Evolutionary conservation across 1,140 invertebrate genomes (phyloP).

Genomic region (Bombus pascuorum): DNA sequence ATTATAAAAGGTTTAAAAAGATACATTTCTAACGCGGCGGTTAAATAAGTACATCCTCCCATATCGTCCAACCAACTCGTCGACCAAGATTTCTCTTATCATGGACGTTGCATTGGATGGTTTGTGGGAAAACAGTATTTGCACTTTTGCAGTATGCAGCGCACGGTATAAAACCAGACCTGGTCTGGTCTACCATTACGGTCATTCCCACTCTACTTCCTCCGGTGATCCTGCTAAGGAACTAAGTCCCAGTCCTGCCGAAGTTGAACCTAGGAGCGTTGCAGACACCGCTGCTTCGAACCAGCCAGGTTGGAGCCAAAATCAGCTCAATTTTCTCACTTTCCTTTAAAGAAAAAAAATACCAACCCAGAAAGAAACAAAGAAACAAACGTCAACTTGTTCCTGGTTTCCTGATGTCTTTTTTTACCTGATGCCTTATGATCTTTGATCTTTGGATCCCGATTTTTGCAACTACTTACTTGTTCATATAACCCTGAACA

Average conservation of each 20-base stretch:
- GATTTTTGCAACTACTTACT: conserved; percentile 51
- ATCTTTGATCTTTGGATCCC: conserved; percentile 48
- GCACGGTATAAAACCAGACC: conserved; percentile 98
- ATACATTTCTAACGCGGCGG: conserved; percentile 16
- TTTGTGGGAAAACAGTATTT: conserved; percentile 83
- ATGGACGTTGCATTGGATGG: conserved; percentile 81
- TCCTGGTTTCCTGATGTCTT: conserved; percentile 24
- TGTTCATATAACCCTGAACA: conserved; percentile 8
- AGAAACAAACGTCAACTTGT: conserved; percentile 24
- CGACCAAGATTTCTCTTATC: conserved; percentile 72
- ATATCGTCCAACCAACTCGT: conserved; percentile 50
- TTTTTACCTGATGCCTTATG: conserved; percentile 18
- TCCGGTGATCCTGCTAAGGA: conserved; percentile 83
- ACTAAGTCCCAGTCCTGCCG: conserved; percentile 83
- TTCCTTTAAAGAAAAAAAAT: conserved; percentile 55
- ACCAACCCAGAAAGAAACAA: not conserved
- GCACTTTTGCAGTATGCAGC: conserved; percentile 93
- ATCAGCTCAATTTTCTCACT: conserved; percentile 81
- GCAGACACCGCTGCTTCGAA: conserved; percentile 83
- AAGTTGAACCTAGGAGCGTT: conserved; percentile 82
- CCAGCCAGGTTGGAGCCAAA: conserved; percentile 83
- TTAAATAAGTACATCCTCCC: conserved; percentile 35
- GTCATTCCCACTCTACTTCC: conserved; percentile 92
- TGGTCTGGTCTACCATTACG: conserved; percentile 98
- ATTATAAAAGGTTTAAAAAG: not conserved